Conservation (phyloP, 2,113 vertebrate genomes). For the zebrafish (Danio rerio) region DNA sequence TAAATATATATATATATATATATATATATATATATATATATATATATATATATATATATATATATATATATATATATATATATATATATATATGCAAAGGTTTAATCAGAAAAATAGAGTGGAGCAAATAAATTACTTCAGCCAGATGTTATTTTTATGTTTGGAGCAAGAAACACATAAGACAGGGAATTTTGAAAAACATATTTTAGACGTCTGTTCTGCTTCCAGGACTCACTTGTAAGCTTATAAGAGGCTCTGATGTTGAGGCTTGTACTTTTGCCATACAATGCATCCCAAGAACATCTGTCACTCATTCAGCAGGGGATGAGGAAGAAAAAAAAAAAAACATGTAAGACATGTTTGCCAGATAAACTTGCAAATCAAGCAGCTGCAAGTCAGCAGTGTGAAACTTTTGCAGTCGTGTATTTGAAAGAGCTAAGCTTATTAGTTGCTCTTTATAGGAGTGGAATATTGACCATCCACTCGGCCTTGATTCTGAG, state of each 20-base stretch:
- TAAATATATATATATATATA: too few species aligned
- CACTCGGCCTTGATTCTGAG: constrained; percentile 55
- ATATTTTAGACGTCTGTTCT: background rate
- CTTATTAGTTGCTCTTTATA: constrained; percentile 4
- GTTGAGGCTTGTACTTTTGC: background rate
- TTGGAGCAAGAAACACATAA: background rate
- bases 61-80: too few species aligned
- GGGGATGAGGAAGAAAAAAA: background rate
- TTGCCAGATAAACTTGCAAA: constrained; percentile 8
- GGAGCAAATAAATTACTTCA: background rate
- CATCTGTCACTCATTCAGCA: constrained; percentile 31
- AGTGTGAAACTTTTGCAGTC: constrained; percentile 9
- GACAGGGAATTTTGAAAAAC: background rate
- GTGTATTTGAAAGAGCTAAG: background rate
- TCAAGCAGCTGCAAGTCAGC: constrained; percentile 22
- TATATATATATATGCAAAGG: too few species aligned
- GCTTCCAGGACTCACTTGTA: background rate
- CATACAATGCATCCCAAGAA: background rate
- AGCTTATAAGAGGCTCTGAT: constrained; percentile 9
- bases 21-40: too few species aligned
- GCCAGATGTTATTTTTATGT: background rate
- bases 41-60: too few species aligned
- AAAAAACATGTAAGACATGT: constrained; percentile 8
- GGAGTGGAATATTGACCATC: constrained; percentile 3
- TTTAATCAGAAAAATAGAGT: background rate